phyloP scores from a whole-genome alignment of 2,113 vertebrate species.

The Grammomys dolichurus region DNA sequence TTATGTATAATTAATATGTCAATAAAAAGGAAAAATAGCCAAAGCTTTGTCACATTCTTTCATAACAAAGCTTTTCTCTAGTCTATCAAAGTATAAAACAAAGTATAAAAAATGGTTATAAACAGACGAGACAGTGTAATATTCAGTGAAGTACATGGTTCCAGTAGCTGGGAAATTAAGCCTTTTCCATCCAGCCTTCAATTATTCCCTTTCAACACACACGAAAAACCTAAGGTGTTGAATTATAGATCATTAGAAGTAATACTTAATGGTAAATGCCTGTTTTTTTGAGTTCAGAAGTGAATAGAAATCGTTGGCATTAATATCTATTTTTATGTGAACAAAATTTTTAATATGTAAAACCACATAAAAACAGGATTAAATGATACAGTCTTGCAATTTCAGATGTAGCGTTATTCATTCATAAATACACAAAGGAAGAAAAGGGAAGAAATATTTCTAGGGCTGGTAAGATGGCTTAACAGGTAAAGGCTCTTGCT shows the following conservation, averaged over 20 bases:
- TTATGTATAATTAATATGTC: not conserved
- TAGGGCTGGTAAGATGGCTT: not conserved
- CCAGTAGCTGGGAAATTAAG: conserved; percentile 31
- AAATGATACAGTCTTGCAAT: conserved; percentile 37
- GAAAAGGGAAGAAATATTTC: not conserved
- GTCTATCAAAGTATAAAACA: conserved; percentile 38
- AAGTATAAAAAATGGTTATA: conserved; percentile 46
- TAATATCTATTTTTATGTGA: conserved; percentile 25
- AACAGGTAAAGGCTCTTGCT: not conserved
- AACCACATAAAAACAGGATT: not conserved
- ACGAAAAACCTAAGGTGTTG: conserved; percentile 24
- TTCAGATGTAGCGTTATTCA: conserved; percentile 44
- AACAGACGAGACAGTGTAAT: conserved; percentile 22
- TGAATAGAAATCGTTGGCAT: conserved; percentile 6
- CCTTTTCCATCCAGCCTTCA: conserved; percentile 12
- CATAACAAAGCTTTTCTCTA: not conserved
- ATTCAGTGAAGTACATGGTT: conserved; percentile 34
- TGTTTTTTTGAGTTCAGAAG: conserved; percentile 53
- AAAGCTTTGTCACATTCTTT: not conserved
- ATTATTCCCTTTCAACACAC: conserved; percentile 51
- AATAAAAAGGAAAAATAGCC: not conserved
- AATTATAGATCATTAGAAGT: conserved; percentile 50
- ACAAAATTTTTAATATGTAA: conserved; percentile 52
- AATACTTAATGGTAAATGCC: conserved; percentile 37
- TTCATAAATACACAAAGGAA: conserved; percentile 9